Evolutionary conservation across 2,797 vertebrate species (phyloP).

Genomic region (Tokudaia tokunoshimensis): DNA sequence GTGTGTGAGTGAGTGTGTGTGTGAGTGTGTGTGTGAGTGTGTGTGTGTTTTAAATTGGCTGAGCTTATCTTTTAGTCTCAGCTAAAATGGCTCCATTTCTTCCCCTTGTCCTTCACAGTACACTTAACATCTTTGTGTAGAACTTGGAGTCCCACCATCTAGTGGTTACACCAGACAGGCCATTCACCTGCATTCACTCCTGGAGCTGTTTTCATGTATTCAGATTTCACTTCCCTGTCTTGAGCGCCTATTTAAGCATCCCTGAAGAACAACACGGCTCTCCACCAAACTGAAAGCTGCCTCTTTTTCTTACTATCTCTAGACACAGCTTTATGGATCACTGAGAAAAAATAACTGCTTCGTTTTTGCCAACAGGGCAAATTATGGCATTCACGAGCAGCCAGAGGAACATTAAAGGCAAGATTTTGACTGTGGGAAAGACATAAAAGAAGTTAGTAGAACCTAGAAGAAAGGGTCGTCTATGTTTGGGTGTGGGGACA

Average conservation of each 20-base stretch:
- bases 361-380: conserved; percentile 27
- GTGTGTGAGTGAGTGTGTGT: not conserved
- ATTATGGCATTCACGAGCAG: not conserved
- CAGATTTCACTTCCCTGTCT: conserved; percentile 40
- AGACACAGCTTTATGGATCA: conserved; percentile 50
- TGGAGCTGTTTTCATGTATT: conserved; percentile 26
- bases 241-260: not conserved
- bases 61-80: not conserved
- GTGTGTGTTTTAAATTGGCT: not conserved
- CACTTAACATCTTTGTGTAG: not conserved
- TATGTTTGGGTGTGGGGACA: not conserved
- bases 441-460: not conserved
- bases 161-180: not conserved
- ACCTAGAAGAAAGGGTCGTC: not conserved
- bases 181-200: not conserved
- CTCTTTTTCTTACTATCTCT: not conserved
- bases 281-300: conserved; percentile 20
- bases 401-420: not conserved
- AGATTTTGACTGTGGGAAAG: not conserved
- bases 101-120: not conserved
- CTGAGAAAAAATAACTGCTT: not conserved
- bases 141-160: conserved; percentile 11
- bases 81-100: not conserved
- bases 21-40: no score
- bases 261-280: not conserved